Conservation (phyloP, 1,140 invertebrate genomes). For the Drosophila baimaii region DNA sequence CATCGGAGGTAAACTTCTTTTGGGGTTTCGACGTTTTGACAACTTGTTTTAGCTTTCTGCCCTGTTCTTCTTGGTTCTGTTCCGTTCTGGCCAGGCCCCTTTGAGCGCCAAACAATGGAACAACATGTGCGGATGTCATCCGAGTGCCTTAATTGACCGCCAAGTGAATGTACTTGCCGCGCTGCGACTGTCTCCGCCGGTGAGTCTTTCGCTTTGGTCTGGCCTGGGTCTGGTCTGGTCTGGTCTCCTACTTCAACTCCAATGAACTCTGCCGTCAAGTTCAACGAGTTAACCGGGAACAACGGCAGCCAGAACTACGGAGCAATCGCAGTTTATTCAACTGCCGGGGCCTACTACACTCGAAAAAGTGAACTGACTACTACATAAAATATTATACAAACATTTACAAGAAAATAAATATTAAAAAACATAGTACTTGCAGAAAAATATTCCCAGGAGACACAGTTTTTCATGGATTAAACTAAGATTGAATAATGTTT, state of each 20-base stretch:
- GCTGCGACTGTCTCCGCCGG: constrained; percentile 29
- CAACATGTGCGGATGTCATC: constrained; percentile 54
- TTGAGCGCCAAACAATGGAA: constrained; percentile 22
- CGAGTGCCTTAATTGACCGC: constrained; percentile 65
- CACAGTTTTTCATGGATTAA: background rate
- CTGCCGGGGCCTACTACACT: constrained; percentile 32
- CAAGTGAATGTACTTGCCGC: constrained; percentile 46
- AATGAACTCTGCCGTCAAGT: constrained; percentile 72
- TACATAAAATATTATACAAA: background rate
- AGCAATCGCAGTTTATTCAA: constrained; percentile 69
- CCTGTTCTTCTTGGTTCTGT: background rate
- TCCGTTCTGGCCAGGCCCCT: constrained; percentile 16
- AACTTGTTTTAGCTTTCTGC: constrained; percentile 57
- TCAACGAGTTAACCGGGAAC: constrained; percentile 62
- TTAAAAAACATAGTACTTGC: rapidly evolving
- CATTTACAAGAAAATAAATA: too few species aligned
- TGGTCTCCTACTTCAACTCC: constrained; percentile 36
- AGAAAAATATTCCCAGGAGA: too few species aligned
- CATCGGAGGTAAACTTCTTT: constrained; percentile 35
- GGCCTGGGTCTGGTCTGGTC: background rate
- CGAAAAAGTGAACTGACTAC: background rate
- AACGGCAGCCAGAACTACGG: constrained; percentile 43
- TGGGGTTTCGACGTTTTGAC: constrained; percentile 50
- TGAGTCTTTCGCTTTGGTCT: background rate
- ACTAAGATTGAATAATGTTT: background rate